phyloP scores from a whole-genome alignment of 1,140 invertebrate species.

The Tenebrio molitor region DNA sequence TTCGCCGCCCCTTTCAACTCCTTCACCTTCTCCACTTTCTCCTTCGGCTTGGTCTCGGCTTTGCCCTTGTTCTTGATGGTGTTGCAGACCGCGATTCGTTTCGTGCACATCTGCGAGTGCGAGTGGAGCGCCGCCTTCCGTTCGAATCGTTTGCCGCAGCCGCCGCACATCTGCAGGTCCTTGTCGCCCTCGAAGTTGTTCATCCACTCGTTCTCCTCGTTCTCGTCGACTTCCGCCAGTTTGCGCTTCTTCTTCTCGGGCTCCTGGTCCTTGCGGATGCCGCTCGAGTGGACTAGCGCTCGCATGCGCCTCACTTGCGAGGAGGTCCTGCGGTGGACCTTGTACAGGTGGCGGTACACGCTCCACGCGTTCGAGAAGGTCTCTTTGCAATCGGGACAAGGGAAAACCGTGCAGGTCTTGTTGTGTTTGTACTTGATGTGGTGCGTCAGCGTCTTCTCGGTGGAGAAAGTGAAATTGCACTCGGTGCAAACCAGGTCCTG shows the following conservation, averaged over 20 bases:
- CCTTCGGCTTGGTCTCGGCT: conserved; percentile 54
- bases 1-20: conserved; percentile 55
- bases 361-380: conserved; percentile 79
- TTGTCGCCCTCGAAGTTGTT: conserved; percentile 72
- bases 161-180: conserved; percentile 74
- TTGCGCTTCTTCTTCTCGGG: conserved; percentile 62
- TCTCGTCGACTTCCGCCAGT: conserved; percentile 67
- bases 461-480: conserved; percentile 76
- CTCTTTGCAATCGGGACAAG: conserved; percentile 78
- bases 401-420: conserved; percentile 74
- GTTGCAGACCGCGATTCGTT: conserved; percentile 63
- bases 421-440: conserved; percentile 79
- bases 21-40: conserved; percentile 48
- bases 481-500: conserved; percentile 63
- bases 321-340: conserved; percentile 76
- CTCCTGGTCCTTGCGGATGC: conserved; percentile 70
- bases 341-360: conserved; percentile 80
- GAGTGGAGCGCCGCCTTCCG: conserved; percentile 75
- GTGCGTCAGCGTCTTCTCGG: conserved; percentile 77
- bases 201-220: conserved; percentile 73
- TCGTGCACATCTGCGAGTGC: conserved; percentile 70
- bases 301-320: conserved; percentile 73
- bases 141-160: conserved; percentile 77
- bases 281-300: conserved; percentile 72
- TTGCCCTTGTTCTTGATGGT: conserved; percentile 51